Conservation (phyloP, 2,113 vertebrate species). For the Delphinus delphis region DNA sequence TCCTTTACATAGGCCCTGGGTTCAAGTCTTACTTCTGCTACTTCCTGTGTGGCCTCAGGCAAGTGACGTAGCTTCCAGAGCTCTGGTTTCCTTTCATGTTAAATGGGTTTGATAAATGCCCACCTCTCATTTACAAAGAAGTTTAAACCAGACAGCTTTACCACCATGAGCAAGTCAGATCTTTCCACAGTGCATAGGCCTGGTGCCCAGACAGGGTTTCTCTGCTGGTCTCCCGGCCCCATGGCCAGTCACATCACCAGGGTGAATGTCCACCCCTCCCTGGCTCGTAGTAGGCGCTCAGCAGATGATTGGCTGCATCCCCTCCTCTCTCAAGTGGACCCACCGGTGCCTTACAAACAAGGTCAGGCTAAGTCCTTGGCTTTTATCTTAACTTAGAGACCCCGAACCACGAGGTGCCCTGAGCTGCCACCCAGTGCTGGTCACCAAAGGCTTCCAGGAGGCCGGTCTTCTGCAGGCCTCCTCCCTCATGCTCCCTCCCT, state of each 20-base stretch:
- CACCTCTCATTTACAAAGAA: not conserved
- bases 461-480: not conserved
- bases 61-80: not conserved
- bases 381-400: not conserved
- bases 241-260: not conserved
- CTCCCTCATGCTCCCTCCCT: not conserved
- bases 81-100: not conserved
- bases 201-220: not conserved
- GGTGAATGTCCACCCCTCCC: not conserved
- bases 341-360: not conserved
- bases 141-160: not conserved
- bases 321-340: not conserved
- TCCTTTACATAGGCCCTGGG: not conserved
- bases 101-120: not conserved
- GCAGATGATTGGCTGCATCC: rapidly evolving
- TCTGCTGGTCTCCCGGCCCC: not conserved
- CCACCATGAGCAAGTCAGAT: not conserved
- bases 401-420: not conserved
- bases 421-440: not conserved
- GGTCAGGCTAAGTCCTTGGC: not conserved
- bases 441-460: not conserved
- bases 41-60: not conserved
- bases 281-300: not conserved
- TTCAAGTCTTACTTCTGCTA: not conserved
- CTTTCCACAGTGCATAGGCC: not conserved